These are phyloP conservation scores for Mesoclemmys tuberculata DNA, from an alignment of 2,113 vertebrate genomes.

Conservation along the genomic window DNA sequence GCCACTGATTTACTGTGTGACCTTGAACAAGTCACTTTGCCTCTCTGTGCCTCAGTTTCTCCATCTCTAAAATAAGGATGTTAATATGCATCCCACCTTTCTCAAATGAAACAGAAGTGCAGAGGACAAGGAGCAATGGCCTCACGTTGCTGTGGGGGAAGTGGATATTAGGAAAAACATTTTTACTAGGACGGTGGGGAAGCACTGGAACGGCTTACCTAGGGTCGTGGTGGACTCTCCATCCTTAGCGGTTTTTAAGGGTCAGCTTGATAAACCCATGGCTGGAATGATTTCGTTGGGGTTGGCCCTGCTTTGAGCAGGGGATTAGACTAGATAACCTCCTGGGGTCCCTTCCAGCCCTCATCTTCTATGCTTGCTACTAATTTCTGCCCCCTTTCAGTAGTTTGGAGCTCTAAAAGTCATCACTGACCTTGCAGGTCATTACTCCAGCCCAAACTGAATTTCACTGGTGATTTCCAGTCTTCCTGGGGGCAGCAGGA, in stretches of 20 bases:
- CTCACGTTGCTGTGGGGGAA: too few relatives aligned
- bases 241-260: too few relatives aligned
- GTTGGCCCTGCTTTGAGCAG: too few relatives aligned
- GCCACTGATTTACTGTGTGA: neutral
- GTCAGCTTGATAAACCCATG: too few relatives aligned
- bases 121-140: neutral
- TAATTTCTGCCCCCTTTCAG: neutral
- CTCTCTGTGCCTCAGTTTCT: neutral
- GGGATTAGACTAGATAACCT: too few relatives aligned
- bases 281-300: too few relatives aligned
- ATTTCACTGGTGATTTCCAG: neutral
- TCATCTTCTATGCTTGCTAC: neutral
- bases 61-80: neutral
- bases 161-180: too few relatives aligned
- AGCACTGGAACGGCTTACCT: too few relatives aligned
- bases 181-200: too few relatives aligned
- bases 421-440: neutral
- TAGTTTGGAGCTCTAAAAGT: neutral
- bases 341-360: too few relatives aligned
- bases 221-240: too few relatives aligned
- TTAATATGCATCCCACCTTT: neutral
- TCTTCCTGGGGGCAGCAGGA: neutral
- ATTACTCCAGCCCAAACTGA: neutral
- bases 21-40: neutral
- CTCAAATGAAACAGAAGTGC: neutral